These are phyloP conservation scores for Sciurus niger DNA, from an alignment of 2,113 vertebrate genomes.

Conservation along the genomic window DNA sequence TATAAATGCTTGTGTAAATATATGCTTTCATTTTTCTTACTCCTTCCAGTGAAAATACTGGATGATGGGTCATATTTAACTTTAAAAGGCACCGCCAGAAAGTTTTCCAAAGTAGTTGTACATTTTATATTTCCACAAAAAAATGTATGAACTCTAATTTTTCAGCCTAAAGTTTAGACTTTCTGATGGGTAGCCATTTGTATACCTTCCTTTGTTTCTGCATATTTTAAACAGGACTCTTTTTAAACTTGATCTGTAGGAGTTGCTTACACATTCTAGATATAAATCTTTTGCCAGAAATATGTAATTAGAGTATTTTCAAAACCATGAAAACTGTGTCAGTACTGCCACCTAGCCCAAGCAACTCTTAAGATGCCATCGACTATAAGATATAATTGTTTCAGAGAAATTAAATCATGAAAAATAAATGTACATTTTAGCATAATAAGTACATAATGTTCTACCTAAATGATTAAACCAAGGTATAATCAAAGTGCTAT, in stretches of 20 bases:
- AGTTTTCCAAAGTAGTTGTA: neutral
- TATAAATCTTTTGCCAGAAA: neutral
- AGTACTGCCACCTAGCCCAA: neutral
- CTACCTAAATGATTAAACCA: neutral
- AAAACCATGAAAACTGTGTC: neutral
- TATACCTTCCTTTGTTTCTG: neutral
- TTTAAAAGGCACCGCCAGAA: neutral
- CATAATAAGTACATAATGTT: neutral
- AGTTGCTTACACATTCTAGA: neutral
- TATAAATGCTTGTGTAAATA: neutral
- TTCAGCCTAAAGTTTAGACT: neutral
- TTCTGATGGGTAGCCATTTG: neutral
- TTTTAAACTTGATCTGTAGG: neutral
- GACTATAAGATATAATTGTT: neutral
- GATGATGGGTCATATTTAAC: neutral
- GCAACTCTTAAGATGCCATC: neutral
- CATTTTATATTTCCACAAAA: neutral
- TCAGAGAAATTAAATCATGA: neutral
- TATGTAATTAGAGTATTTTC: neutral
- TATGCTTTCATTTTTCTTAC: conserved; percentile 19
- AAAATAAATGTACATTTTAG: neutral
- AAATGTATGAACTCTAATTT: neutral
- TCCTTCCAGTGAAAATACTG: neutral
- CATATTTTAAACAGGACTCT: neutral
- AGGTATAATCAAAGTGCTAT: neutral